Conservation (phyloP, 2,113 vertebrate genomes). For the Tichodroma muraria region DNA sequence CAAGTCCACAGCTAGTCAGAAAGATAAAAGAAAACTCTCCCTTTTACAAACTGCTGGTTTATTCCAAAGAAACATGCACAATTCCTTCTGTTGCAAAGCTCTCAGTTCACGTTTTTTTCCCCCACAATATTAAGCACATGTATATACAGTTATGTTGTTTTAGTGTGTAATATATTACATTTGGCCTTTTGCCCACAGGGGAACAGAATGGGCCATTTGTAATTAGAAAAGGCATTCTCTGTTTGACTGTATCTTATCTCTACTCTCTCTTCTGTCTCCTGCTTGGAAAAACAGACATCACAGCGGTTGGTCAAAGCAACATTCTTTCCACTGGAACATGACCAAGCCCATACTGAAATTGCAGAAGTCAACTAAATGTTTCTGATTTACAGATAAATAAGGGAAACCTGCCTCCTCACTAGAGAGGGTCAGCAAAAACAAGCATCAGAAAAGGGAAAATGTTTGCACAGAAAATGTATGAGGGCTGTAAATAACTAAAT, state of each 20-base stretch:
- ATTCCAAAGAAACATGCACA: not conserved
- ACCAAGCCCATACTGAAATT: conserved; percentile 48
- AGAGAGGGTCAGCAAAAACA: conserved; percentile 51
- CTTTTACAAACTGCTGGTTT: not conserved
- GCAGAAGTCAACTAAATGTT: conserved; percentile 60
- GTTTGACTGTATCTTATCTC: conserved; percentile 43
- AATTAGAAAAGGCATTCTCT: conserved; percentile 37
- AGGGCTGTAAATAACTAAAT: not conserved
- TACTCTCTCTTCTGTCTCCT: conserved; percentile 44
- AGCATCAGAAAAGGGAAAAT: conserved; percentile 48
- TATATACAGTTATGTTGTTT: not conserved
- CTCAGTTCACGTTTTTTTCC: not conserved
- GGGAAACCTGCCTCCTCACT: conserved; percentile 37
- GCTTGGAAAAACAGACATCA: conserved; percentile 62
- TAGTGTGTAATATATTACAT: not conserved
- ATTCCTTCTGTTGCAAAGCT: not conserved
- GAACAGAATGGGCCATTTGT: conserved; percentile 37
- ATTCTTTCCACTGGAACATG: conserved; percentile 46
- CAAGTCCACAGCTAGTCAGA: not conserved
- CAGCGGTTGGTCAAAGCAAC: conserved; percentile 60
- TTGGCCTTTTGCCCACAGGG: conserved; percentile 52
- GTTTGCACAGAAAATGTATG: conserved; percentile 56
- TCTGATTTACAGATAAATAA: conserved; percentile 68
- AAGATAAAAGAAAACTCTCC: not conserved
- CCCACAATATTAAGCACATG: not conserved